Percentiles rank a stretch among this genome's conserved stretches.
These are phyloP conservation scores for Prenolepis imparis DNA, from an alignment of 2,888 invertebrate species.

Conservation along the genomic window DNA sequence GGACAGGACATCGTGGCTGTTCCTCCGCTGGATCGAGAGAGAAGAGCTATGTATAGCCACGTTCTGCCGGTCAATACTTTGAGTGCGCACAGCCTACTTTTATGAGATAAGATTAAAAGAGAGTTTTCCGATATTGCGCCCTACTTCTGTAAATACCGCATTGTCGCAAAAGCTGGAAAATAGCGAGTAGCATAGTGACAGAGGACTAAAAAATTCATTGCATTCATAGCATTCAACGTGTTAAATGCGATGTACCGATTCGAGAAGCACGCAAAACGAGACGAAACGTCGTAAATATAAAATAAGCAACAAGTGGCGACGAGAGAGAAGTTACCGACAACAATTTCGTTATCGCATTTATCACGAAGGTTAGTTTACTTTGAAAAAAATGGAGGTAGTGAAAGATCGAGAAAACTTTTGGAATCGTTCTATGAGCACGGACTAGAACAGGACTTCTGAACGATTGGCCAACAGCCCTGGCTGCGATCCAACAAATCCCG, in stretches of 20 bases:
- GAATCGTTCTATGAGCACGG: not conserved
- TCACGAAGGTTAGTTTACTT: not conserved
- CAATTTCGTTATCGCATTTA: not conserved
- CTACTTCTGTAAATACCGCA: conserved; percentile 45
- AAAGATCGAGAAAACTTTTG: conserved; percentile 42
- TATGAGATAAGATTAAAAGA: conserved; percentile 50
- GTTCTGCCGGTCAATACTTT: conserved; percentile 47
- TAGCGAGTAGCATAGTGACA: not conserved
- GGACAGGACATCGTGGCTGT: not conserved
- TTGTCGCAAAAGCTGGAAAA: not conserved
- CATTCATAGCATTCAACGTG: not conserved
- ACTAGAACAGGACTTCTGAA: not conserved
- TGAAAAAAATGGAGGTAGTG: not conserved
- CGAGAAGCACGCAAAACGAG: not conserved
- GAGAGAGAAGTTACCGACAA: not conserved
- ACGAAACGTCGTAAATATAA: not conserved
- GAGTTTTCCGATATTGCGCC: conserved; percentile 46
- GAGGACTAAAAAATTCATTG: not conserved
- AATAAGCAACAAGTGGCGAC: not conserved
- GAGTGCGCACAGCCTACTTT: conserved; percentile 44
- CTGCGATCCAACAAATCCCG: conserved; percentile 72
- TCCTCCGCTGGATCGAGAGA: not conserved
- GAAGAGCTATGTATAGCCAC: conserved; percentile 33
- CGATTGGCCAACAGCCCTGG: conserved; percentile 77
- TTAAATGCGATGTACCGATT: not conserved